phyloP scores from a whole-genome alignment of 2,113 vertebrate species.

The Rhinoderma darwinii region DNA sequence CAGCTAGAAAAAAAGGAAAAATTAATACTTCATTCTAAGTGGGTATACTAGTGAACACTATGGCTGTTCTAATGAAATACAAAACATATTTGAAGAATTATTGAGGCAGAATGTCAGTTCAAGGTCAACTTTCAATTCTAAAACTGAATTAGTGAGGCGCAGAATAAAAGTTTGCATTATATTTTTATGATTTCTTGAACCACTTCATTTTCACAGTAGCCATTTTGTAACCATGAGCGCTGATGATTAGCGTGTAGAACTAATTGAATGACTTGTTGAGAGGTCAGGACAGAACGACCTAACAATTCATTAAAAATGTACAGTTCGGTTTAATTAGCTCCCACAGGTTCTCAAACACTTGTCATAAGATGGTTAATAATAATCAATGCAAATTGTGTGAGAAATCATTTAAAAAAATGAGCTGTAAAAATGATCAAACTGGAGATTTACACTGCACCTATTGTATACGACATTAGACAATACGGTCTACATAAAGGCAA shows the following conservation, averaged over 20 bases:
- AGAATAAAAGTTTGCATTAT: not conserved
- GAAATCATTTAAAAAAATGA: not conserved
- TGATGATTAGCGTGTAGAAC: constrained; percentile 10
- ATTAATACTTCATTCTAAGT: not conserved
- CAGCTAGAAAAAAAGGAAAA: not conserved
- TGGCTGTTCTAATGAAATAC: not conserved
- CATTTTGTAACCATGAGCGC: not conserved
- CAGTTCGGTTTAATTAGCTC: constrained; percentile 25
- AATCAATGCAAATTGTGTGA: constrained; percentile 15
- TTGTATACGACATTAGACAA: not conserved
- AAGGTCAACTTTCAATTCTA: not conserved
- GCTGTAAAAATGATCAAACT: not conserved
- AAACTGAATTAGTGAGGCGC: not conserved
- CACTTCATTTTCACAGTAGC: constrained; percentile 10
- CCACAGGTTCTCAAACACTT: constrained; percentile 33
- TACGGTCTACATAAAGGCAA: constrained; percentile 69
- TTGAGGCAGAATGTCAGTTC: not conserved
- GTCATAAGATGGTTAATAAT: constrained; percentile 18
- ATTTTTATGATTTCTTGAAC: not conserved
- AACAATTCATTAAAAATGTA: constrained; percentile 45
- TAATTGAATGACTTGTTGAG: constrained; percentile 39
- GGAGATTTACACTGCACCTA: not conserved
- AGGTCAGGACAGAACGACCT: constrained; percentile 39
- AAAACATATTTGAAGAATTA: not conserved
- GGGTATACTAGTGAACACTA: not conserved